Conservation (phyloP, 2,113 vertebrate species). For the Solea senegalensis region DNA sequence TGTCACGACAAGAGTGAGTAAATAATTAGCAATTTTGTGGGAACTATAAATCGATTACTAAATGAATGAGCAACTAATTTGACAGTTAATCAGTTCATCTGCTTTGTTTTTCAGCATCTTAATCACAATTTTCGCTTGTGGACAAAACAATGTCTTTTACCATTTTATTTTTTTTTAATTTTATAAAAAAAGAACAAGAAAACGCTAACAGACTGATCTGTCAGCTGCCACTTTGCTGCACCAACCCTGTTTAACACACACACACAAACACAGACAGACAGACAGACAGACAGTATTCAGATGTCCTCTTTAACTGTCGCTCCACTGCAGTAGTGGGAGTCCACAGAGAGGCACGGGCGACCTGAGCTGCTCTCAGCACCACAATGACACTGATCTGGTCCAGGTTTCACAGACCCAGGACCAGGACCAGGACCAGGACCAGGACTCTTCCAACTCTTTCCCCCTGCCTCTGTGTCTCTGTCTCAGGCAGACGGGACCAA, state of each 20-base stretch:
- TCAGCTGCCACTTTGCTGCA: conserved; percentile 16
- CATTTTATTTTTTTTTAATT: too few species aligned
- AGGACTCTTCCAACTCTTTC: background rate
- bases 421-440: background rate
- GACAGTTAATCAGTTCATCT: too few species aligned
- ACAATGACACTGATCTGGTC: conserved; percentile 10
- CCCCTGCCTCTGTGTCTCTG: background rate
- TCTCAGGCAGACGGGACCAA: background rate
- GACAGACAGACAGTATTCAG: conserved; percentile 32
- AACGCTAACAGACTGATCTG: background rate
- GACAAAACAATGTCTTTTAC: too few species aligned
- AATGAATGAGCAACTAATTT: too few species aligned
- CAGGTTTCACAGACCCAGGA: conserved; percentile 26
- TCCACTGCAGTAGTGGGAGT: conserved; percentile 54
- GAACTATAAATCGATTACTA: too few species aligned
- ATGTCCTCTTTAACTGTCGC: conserved; percentile 32
- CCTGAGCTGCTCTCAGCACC: conserved; percentile 49
- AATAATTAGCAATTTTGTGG: too few species aligned
- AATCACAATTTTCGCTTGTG: too few species aligned
- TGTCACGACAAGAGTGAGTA: too few species aligned
- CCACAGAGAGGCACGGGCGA: conserved; percentile 35
- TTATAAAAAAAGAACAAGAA: too few species aligned
- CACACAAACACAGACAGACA: conserved; percentile 24
- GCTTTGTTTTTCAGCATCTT: too few species aligned
- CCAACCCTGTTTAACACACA: conserved; percentile 11